Evolutionary conservation across 2,888 invertebrate genomes (phyloP).

Genomic region (Dermolepida albohirtum): DNA sequence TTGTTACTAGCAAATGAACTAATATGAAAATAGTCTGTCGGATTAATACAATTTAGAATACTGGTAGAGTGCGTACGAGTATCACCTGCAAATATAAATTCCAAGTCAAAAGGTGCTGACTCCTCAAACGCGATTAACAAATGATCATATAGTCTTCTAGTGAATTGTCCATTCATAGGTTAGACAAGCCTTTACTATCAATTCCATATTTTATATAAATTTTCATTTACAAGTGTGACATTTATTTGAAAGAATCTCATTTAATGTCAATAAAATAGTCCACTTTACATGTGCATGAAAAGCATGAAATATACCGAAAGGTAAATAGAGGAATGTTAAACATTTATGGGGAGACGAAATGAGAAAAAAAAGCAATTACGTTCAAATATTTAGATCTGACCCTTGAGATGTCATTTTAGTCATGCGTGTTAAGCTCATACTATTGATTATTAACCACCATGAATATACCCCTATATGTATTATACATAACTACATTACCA

Average conservation of each 20-base stretch:
- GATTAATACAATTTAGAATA: too few species aligned
- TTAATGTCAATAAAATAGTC: background rate
- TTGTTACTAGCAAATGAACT: too few species aligned
- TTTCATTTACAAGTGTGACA: background rate
- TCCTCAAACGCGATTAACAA: too few species aligned
- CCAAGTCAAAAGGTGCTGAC: too few species aligned
- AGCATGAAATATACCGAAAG: background rate
- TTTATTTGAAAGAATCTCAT: background rate
- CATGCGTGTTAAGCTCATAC: slow-evolving; percentile 30
- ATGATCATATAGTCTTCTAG: too few species aligned
- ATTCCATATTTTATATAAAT: too few species aligned
- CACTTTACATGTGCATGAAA: background rate
- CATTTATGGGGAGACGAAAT: background rate
- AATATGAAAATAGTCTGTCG: too few species aligned
- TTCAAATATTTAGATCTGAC: slow-evolving; percentile 30
- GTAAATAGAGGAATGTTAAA: slow-evolving; percentile 6
- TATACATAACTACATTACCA: too few species aligned
- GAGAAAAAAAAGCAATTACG: slow-evolving; percentile 13
- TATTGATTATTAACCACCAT: slow-evolving; percentile 29
- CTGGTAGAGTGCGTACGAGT: too few species aligned
- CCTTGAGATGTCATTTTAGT: slow-evolving; percentile 32
- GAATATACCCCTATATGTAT: slow-evolving; percentile 1
- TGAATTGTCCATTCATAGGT: too few species aligned
- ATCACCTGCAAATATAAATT: too few species aligned
- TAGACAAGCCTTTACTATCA: too few species aligned